phyloP scores from a whole-genome alignment of 2,888 invertebrate genomes.

The Yponomeuta sedellus region DNA sequence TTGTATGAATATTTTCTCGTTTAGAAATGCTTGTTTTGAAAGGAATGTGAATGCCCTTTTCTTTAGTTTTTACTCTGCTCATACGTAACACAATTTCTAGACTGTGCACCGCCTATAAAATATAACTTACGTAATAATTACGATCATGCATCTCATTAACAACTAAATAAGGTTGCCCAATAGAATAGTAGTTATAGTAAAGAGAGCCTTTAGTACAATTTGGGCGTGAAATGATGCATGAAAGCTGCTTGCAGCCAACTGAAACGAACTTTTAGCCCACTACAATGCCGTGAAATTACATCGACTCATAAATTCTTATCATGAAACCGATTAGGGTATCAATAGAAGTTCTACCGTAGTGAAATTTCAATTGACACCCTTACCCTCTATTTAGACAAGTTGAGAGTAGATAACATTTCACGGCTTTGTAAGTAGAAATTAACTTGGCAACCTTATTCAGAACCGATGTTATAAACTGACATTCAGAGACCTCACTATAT shows the following conservation, averaged over 20 bases:
- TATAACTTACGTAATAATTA: neutral
- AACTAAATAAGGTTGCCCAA: constrained; percentile 3
- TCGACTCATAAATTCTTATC: neutral
- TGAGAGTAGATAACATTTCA: neutral
- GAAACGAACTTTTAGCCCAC: neutral
- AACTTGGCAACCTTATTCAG: neutral
- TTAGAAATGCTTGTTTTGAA: neutral
- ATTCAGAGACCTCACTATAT: no score
- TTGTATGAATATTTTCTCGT: neutral
- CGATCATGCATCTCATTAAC: neutral
- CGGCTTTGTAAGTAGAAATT: neutral
- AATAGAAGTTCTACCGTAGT: no score
- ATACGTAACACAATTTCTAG: neutral
- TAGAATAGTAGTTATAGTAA: neutral
- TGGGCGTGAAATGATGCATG: neutral
- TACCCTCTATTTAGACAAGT: neutral
- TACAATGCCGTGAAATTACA: neutral
- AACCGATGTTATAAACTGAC: neutral
- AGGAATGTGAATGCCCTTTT: constrained; percentile 6
- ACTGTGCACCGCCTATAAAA: neutral
- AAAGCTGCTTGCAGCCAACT: neutral
- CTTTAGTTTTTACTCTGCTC: neutral
- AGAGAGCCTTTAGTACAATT: neutral
- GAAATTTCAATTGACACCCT: no score
- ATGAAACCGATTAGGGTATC: no score